A percentile compares a stretch with the other conserved stretches of the same genome.
Evolutionary conservation across 2,888 invertebrate genomes (phyloP).

Genomic region (Heteromurus nitidus): DNA sequence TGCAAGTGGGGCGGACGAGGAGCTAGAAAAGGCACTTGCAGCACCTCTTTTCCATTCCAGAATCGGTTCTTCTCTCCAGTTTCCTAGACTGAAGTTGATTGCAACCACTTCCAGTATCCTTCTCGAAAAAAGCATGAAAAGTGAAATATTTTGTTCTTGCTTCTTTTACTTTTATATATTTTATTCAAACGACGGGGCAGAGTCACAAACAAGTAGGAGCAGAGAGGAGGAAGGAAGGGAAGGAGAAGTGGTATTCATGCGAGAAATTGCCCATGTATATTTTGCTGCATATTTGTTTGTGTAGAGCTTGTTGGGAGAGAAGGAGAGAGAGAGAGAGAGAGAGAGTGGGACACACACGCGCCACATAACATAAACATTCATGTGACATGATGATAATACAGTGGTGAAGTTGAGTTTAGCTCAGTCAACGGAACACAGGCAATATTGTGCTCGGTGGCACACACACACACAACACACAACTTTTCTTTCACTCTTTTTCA

Average conservation of each 20-base stretch:
- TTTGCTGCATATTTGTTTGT: background rate
- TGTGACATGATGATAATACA: conserved; percentile 33
- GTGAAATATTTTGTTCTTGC: too few relatives aligned
- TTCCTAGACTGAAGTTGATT: too few relatives aligned
- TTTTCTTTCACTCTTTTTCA: background rate
- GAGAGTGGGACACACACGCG: background rate
- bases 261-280: conserved; percentile 27
- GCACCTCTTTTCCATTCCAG: background rate
- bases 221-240: background rate
- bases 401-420: conserved; percentile 9
- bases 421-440: conserved; percentile 48
- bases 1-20: background rate
- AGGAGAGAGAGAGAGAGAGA: conserved; percentile 1
- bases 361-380: conserved; percentile 51
- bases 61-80: background rate
- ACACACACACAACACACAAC: background rate
- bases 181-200: too few relatives aligned
- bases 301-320: background rate
- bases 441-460: conserved; percentile 29
- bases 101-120: too few relatives aligned
- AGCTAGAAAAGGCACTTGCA: background rate
- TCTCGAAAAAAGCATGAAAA: too few relatives aligned
- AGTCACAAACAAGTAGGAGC: background rate
- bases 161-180: too few relatives aligned
- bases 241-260: conserved; percentile 37